Evolutionary conservation across 2,113 vertebrate genomes (phyloP).

Genomic region (Laticauda colubrina): DNA sequence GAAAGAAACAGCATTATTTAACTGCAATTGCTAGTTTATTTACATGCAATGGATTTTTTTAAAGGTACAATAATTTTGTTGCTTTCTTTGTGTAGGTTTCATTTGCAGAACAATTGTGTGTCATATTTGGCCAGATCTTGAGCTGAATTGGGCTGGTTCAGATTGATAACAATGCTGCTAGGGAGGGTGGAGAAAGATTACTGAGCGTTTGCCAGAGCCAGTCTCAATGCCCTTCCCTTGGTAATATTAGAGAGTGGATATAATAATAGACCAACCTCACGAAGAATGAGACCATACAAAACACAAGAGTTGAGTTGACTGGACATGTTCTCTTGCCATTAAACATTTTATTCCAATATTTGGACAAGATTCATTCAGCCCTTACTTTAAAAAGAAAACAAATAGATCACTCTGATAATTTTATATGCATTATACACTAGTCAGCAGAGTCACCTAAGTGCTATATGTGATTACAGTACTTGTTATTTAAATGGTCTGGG

Average conservation of each 20-base stretch:
- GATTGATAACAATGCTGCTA: background rate
- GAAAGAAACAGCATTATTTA: slow-evolving; percentile 1
- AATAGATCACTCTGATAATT: background rate
- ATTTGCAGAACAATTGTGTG: background rate
- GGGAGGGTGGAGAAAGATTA: background rate
- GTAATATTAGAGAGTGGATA: background rate
- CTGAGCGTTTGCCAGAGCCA: background rate
- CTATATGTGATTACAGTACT: background rate
- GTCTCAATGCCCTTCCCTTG: background rate
- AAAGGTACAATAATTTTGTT: background rate
- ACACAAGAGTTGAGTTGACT: background rate
- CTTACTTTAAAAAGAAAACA: background rate
- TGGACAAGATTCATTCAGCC: background rate
- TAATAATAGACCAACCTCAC: background rate
- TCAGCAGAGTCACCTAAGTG: background rate
- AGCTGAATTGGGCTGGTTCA: background rate
- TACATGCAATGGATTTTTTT: background rate
- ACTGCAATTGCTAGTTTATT: background rate
- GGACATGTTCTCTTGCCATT: background rate
- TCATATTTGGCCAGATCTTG: background rate
- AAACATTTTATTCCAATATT: background rate
- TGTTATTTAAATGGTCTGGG: background rate
- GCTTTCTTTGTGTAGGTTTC: background rate
- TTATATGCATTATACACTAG: background rate
- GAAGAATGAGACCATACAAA: background rate